These are phyloP conservation scores for Craterocephalus amniculus DNA, from an alignment of 2,797 vertebrate species.

Conservation along the genomic window DNA sequence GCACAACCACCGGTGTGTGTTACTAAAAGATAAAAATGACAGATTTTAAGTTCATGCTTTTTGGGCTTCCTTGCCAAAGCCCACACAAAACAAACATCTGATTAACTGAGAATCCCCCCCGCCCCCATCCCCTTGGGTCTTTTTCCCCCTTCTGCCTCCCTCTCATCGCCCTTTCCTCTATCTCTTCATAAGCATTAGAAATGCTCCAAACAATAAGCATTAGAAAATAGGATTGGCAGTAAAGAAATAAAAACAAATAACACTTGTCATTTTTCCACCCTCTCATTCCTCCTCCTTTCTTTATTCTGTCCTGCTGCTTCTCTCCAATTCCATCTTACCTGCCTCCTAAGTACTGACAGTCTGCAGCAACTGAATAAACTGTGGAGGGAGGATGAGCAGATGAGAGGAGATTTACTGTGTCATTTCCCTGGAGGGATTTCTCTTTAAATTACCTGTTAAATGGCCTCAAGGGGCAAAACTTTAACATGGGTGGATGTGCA, in stretches of 20 bases:
- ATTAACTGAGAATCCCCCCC: slow-evolving; percentile 33
- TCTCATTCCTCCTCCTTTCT: not conserved
- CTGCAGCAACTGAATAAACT: slow-evolving; percentile 68
- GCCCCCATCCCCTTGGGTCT: slow-evolving; percentile 2
- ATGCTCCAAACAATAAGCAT: slow-evolving; percentile 67
- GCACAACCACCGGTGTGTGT: slow-evolving; percentile 9
- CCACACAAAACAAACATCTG: slow-evolving; percentile 67
- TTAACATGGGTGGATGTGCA: slow-evolving; percentile 35
- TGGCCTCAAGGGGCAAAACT: slow-evolving; percentile 74
- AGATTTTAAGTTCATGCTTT: slow-evolving; percentile 48
- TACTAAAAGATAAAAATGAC: slow-evolving; percentile 25
- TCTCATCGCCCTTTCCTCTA: slow-evolving; percentile 16
- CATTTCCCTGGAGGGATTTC: slow-evolving; percentile 70
- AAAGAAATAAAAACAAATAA: slow-evolving; percentile 38
- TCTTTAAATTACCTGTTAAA: slow-evolving; percentile 86
- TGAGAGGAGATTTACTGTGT: slow-evolving; percentile 71
- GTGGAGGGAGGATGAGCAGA: slow-evolving; percentile 59
- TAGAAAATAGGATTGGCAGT: slow-evolving; percentile 61
- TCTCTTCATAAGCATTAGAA: slow-evolving; percentile 49
- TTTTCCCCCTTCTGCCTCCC: slow-evolving; percentile 20
- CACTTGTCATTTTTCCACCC: slow-evolving; percentile 61
- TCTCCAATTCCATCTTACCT: slow-evolving; percentile 48
- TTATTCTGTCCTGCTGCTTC: slow-evolving; percentile 12
- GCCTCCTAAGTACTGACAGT: slow-evolving; percentile 65
- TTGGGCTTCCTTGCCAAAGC: slow-evolving; percentile 68